A percentile compares a stretch with the other conserved stretches of the same genome.
Evolutionary conservation across 2,888 invertebrate genomes (phyloP).

Genomic region (Flexamia atlantica): DNA sequence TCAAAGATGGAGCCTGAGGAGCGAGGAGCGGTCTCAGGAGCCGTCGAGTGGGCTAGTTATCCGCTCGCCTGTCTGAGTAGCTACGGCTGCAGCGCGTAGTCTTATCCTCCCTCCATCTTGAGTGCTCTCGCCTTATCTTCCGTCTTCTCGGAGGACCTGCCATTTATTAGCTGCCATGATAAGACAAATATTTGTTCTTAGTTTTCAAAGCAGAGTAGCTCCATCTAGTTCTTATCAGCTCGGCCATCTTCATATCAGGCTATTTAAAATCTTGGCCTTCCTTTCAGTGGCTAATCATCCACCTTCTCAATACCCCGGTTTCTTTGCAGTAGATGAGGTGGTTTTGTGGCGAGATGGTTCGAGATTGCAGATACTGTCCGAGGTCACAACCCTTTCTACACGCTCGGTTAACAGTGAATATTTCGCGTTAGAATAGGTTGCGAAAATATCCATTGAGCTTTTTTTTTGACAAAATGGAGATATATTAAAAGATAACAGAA

Average conservation of each 20-base stretch:
- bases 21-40: background rate
- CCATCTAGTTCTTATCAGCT: conserved; percentile 40
- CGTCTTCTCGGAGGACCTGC: conserved; percentile 56
- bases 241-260: conserved; percentile 39
- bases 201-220: conserved; percentile 39
- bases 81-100: conserved; percentile 4
- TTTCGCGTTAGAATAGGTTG: background rate
- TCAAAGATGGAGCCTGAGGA: background rate
- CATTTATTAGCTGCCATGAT: conserved; percentile 55
- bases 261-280: conserved; percentile 49
- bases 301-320: conserved; percentile 12
- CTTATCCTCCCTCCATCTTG: conserved; percentile 59
- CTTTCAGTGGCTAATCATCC: conserved; percentile 37
- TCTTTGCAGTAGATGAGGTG: conserved; percentile 33
- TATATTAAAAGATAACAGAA: too few relatives aligned
- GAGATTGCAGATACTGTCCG: conserved; percentile 25
- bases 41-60: conserved; percentile 27
- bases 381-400: conserved; percentile 12
- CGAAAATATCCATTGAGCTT: background rate
- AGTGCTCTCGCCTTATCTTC: conserved; percentile 55
- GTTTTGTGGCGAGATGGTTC: conserved; percentile 28
- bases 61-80: background rate
- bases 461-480: too few relatives aligned
- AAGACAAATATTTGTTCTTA: conserved; percentile 54
- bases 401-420: background rate